Base-by-base conservation (phyloP, 2,888 invertebrate genomes). In the Hipparchia sbordonii region DNA sequence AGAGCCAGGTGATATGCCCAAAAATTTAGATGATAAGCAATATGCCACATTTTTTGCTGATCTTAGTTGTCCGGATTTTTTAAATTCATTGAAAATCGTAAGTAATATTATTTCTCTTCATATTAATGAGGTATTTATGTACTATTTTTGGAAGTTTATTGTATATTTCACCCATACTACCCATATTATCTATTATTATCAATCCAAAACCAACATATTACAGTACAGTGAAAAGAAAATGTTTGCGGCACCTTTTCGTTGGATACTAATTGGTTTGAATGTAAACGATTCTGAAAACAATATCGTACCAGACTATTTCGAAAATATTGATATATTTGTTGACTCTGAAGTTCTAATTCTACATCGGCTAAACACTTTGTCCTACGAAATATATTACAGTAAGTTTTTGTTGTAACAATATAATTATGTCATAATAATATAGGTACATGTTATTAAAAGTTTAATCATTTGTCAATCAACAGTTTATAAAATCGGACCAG, bases 1-100 rank as follows among this genome's bases (percentile, higher is more conserved):
- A n/a, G 79, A 82, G 9, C 72, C 72, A 2, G 81, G 80, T n/a
- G 67, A 78, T n/a, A 78, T 83, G 13, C 78, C 80, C 2, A 74
- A 77, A 65, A 77, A 82, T 12, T 79, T 85, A 72, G 78, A 80
- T 10, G 80, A 82, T 65, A 86, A 88, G 72, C 87, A 89, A 70
- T 82, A 87, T 61, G 78, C 86, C 2, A 80, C 89, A 13, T 88
- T 91, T 77, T 57, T 92, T 10, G 83, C 82, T 2, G 90, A 93
- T 77, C 76, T 91, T 2, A 78, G 75, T 4, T 93, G 93, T 77
- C 82, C 84, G 7, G 79, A 87, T 73, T 81, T 85, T 51, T 67
- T 77, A 2, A 52, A 75, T 2, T 85, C 84, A 74, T 82, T 91
- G 33, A 74, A 83, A 78, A 95, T 97, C 77, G 97, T 97, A 2